These are phyloP conservation scores for Oncorhynchus kisutch DNA, from an alignment of 2,113 vertebrate species.

Conservation along the genomic window DNA sequence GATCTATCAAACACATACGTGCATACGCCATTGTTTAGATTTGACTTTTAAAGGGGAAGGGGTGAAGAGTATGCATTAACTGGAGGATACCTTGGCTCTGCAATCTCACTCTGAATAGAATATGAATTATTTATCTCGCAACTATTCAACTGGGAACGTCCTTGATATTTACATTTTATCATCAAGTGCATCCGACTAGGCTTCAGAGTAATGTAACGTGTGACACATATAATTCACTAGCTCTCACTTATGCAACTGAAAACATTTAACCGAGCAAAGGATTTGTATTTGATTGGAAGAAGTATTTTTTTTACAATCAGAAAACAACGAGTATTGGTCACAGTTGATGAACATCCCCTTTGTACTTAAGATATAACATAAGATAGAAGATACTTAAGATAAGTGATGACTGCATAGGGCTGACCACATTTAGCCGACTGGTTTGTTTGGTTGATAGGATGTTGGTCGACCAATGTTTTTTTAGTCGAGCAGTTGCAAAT, in stretches of 20 bases:
- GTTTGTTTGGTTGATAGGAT: no score
- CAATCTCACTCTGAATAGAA: slow-evolving; percentile 67
- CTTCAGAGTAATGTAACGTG: slow-evolving; percentile 60
- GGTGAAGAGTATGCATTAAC: slow-evolving; percentile 45
- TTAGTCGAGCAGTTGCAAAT: no score
- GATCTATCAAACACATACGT: slow-evolving; percentile 49
- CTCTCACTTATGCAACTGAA: slow-evolving; percentile 33
- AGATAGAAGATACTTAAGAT: no score
- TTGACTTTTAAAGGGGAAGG: slow-evolving; percentile 61
- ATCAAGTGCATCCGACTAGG: slow-evolving; percentile 69
- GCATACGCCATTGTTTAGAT: slow-evolving; percentile 55
- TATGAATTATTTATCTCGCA: slow-evolving; percentile 78
- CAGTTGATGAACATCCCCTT: slow-evolving; percentile 44
- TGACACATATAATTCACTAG: slow-evolving; percentile 48
- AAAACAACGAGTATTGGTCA: slow-evolving; percentile 23
- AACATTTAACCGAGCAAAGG: slow-evolving; percentile 20
- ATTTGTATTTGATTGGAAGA: background rate
- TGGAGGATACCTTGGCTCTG: slow-evolving; percentile 37
- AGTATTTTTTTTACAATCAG: background rate
- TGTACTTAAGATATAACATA: background rate
- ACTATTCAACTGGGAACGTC: slow-evolving; percentile 71
- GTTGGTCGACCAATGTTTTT: no score
- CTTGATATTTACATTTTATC: slow-evolving; percentile 82
- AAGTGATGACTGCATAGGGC: no score
- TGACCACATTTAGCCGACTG: no score